Conservation (phyloP, 1,140 invertebrate genomes). For the Lutraria rhynchaena region DNA sequence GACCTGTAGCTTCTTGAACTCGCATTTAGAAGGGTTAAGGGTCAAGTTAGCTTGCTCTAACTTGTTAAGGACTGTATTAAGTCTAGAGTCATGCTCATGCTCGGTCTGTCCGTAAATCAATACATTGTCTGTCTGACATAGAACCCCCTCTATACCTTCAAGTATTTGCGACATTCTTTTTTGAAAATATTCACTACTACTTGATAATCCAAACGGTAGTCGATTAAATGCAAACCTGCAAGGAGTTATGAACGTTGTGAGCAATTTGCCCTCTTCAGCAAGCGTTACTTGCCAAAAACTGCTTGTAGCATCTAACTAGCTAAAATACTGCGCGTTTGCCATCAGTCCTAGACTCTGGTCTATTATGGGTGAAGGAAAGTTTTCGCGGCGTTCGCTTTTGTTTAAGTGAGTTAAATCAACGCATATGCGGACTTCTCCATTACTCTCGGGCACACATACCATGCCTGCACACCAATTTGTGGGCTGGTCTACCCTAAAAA, state of each 20-base stretch:
- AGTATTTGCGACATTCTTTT: slow-evolving; percentile 43
- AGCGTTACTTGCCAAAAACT: slow-evolving; percentile 60
- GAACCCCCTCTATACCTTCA: slow-evolving; percentile 21
- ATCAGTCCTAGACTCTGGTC: slow-evolving; percentile 27
- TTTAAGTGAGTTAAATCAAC: slow-evolving; percentile 63
- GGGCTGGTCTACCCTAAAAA: slow-evolving; percentile 57
- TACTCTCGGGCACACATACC: slow-evolving; percentile 60
- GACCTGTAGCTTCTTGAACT: slow-evolving; percentile 14
- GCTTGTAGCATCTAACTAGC: slow-evolving; percentile 38
- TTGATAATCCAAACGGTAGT: slow-evolving; percentile 53
- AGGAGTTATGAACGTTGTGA: slow-evolving; percentile 67
- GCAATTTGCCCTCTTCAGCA: slow-evolving; percentile 24
- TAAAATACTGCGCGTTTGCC: slow-evolving; percentile 30
- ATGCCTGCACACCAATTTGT: slow-evolving; percentile 65
- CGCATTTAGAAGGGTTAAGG: slow-evolving; percentile 6
- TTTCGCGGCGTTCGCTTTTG: slow-evolving; percentile 50
- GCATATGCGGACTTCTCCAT: slow-evolving; percentile 55
- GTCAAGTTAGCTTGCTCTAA: slow-evolving; percentile 19
- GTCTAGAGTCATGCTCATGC: slow-evolving; percentile 40
- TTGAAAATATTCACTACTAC: slow-evolving; percentile 51
- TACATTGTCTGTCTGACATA: slow-evolving; percentile 49
- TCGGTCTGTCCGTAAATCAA: slow-evolving; percentile 17
- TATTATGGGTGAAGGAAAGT: slow-evolving; percentile 48
- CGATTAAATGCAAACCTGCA: slow-evolving; percentile 54
- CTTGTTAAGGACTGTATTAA: not conserved